Percentiles rank a stretch among this genome's conserved stretches.
These are phyloP conservation scores for Patella caerulea DNA, from an alignment of 2,888 invertebrate genomes.

Conservation along the genomic window DNA sequence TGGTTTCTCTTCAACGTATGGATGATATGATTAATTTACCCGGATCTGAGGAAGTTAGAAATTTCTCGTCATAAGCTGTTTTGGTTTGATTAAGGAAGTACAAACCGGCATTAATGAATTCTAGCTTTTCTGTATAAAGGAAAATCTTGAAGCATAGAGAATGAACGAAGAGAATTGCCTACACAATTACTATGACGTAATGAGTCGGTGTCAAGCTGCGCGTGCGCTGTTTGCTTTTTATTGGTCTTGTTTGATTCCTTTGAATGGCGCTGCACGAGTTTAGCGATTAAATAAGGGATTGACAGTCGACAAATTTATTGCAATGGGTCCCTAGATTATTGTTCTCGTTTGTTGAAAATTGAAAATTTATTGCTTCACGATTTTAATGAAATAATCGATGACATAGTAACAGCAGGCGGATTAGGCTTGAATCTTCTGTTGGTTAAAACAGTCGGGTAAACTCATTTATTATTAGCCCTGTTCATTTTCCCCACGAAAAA, in stretches of 20 bases:
- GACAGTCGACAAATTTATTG: constrained; percentile 26
- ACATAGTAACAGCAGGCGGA: constrained; percentile 17
- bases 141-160: no score
- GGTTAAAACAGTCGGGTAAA: background rate
- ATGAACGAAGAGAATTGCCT: no score
- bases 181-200: no score
- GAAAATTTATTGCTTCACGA: constrained; percentile 32
- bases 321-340: constrained; percentile 14
- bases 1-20: background rate
- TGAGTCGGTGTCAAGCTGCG: no score
- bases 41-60: background rate
- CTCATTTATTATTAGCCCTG: background rate
- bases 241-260: background rate
- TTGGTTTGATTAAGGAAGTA: no score
- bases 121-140: no score
- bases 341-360: constrained; percentile 26
- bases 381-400: constrained; percentile 28
- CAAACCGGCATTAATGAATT: no score
- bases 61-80: background rate
- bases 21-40: constrained; percentile 9
- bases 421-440: background rate
- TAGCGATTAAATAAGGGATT: constrained; percentile 31
- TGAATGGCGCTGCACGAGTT: background rate
- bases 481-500: no score
- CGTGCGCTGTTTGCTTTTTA: no score